A percentile compares a stretch with the other conserved stretches of the same genome.
These are phyloP conservation scores for Callocephalon fimbriatum DNA, from an alignment of 2,113 vertebrate species.

Conservation along the genomic window DNA sequence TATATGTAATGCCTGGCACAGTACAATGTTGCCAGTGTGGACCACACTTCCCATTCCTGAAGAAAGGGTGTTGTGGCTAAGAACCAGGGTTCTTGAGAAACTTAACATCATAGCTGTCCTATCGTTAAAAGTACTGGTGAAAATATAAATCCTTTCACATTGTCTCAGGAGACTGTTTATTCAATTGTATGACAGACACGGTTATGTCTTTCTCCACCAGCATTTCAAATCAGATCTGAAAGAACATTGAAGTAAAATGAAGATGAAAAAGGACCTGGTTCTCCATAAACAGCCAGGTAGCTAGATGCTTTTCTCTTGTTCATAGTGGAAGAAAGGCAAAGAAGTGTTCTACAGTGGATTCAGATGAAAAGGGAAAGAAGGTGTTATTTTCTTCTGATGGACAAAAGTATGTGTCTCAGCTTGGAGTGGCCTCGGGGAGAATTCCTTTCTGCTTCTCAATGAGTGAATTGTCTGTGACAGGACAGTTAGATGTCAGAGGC, in stretches of 20 bases:
- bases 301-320: neutral
- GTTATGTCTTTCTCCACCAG: neutral
- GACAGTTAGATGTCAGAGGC: neutral
- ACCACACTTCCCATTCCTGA: neutral
- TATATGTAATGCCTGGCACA: neutral
- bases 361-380: neutral
- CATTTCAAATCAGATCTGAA: neutral
- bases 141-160: neutral
- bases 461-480: neutral
- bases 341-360: neutral
- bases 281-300: neutral
- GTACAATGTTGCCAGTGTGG: neutral
- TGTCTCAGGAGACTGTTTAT: neutral
- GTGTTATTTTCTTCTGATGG: neutral
- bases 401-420: neutral
- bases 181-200: neutral
- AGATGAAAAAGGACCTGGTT: neutral
- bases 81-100: neutral
- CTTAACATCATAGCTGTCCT: neutral
- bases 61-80: neutral
- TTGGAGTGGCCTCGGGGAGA: neutral
- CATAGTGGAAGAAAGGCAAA: neutral
- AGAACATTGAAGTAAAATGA: neutral
- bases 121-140: neutral
- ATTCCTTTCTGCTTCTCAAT: neutral